Evolutionary conservation across 1,140 invertebrate species (phyloP).

Genomic region (Oreohelix idahoensis): DNA sequence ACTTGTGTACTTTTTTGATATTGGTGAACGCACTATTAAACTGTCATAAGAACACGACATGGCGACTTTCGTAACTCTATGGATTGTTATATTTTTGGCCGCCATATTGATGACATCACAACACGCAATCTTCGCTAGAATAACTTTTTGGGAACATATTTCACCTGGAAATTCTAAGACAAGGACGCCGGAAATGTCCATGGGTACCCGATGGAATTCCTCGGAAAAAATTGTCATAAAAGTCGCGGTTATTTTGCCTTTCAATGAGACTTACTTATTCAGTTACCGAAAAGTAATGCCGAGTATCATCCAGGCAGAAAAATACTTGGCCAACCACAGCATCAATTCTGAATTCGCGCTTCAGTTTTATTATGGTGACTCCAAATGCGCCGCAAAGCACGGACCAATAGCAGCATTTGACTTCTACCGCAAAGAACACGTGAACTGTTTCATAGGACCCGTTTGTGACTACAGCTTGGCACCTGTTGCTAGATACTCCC

Average conservation of each 20-base stretch:
- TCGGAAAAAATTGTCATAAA: conserved; percentile 11
- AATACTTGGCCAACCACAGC: conserved; percentile 12
- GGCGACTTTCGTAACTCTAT: no score
- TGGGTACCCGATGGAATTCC: no score
- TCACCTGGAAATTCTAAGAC: no score
- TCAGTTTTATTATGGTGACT: conserved; percentile 26
- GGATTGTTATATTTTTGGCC: no score
- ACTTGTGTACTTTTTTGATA: no score
- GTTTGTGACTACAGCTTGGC: conserved; percentile 93
- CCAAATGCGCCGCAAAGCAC: conserved; percentile 18
- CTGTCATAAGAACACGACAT: no score
- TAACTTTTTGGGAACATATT: no score
- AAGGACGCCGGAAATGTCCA: no score
- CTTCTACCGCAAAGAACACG: conserved; percentile 74
- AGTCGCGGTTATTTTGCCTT: conserved; percentile 39
- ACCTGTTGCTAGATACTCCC: conserved; percentile 88
- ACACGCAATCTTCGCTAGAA: no score
- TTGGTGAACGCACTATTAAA: no score
- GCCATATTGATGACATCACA: no score
- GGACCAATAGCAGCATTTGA: conserved; percentile 50
- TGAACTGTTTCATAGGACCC: conserved; percentile 86
- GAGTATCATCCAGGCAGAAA: conserved; percentile 50
- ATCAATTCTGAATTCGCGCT: conserved; percentile 6
- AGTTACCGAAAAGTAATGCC: conserved; percentile 46
- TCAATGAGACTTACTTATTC: conserved; percentile 42